These are phyloP conservation scores for Caloenas nicobarica DNA, from an alignment of 2,113 vertebrate species.

Conservation along the genomic window DNA sequence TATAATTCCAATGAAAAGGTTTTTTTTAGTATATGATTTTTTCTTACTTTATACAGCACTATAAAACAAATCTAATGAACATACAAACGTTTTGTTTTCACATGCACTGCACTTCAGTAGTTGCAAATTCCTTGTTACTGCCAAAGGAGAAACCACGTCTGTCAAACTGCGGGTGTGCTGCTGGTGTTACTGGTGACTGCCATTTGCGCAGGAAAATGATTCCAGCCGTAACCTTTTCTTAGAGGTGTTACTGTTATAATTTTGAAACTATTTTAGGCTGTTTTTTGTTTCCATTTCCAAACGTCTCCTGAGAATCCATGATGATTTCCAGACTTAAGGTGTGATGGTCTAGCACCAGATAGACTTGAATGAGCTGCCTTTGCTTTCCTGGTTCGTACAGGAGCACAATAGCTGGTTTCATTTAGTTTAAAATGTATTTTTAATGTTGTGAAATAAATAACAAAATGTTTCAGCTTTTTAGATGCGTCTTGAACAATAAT, in stretches of 20 bases:
- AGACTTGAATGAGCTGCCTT: rapidly evolving
- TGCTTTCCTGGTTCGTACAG: not conserved
- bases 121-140: not conserved
- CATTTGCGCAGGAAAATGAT: not conserved
- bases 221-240: not conserved
- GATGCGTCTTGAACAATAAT: not conserved
- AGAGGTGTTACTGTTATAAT: rapidly evolving
- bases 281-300: rapidly evolving
- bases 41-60: not conserved
- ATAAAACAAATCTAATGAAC: not conserved
- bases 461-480: not conserved
- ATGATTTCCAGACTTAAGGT: not conserved
- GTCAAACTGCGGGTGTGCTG: not conserved
- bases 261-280: rapidly evolving
- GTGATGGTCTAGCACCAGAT: rapidly evolving
- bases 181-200: not conserved
- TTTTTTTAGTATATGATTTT: not conserved
- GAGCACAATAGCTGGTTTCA: not conserved
- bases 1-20: not conserved
- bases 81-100: not conserved
- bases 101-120: not conserved
- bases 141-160: rapidly evolving
- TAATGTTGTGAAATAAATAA: not conserved
- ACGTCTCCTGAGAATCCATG: rapidly evolving
- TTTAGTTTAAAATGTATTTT: not conserved